Percentiles rank a stretch among this genome's conserved stretches.
Conservation (phyloP, 2,888 invertebrate genomes). For the Brachypalpus laphriformis region DNA sequence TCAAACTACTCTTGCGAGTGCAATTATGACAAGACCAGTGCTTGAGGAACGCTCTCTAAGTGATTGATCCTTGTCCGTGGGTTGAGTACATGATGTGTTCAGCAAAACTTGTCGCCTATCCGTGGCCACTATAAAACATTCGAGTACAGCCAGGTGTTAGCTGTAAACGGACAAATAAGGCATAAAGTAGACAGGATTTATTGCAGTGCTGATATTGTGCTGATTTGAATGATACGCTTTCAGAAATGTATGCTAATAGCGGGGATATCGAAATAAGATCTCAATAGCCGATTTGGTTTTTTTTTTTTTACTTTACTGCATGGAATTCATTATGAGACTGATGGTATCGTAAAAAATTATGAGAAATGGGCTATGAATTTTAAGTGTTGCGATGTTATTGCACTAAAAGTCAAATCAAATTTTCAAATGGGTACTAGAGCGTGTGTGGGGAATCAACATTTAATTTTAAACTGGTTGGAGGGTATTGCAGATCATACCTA, state of each 20-base stretch:
- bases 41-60: slow-evolving; percentile 21
- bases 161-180: slow-evolving; percentile 18
- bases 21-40: slow-evolving; percentile 67
- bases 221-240: slow-evolving; percentile 39
- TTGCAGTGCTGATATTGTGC: slow-evolving; percentile 54
- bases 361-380: slow-evolving; percentile 35
- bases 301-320: background rate
- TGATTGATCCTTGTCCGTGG: slow-evolving; percentile 70
- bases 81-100: slow-evolving; percentile 40
- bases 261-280: slow-evolving; percentile 22
- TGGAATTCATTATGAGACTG: slow-evolving; percentile 28
- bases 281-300: slow-evolving; percentile 5
- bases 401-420: background rate
- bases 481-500: background rate
- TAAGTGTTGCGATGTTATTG: slow-evolving; percentile 20
- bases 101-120: slow-evolving; percentile 59
- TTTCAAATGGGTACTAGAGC: background rate
- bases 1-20: slow-evolving; percentile 53
- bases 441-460: background rate
- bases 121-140: background rate
- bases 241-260: slow-evolving; percentile 17
- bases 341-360: slow-evolving; percentile 35
- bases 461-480: background rate
- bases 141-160: slow-evolving; percentile 34
- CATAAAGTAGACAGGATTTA: slow-evolving; percentile 43